These are phyloP conservation scores for Drosophila eohydei DNA, from an alignment of 2,888 invertebrate species.

Conservation along the genomic window DNA sequence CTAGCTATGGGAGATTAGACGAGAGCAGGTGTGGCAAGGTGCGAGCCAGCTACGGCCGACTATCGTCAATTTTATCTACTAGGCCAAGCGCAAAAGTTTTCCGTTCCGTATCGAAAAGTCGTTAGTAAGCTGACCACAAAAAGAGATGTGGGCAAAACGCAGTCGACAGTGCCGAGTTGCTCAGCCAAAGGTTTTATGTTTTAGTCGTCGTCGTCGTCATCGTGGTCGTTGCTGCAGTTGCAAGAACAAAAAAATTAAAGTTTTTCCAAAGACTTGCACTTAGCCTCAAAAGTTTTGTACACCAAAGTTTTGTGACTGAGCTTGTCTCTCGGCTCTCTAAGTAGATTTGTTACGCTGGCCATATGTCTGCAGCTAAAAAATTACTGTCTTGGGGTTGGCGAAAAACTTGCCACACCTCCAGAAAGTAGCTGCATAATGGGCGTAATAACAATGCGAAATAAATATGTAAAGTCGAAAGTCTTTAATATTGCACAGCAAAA, in stretches of 20 bases:
- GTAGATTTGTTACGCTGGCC: constrained; percentile 64
- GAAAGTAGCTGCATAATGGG: constrained; percentile 41
- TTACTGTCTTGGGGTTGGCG: background rate
- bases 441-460: constrained; percentile 35
- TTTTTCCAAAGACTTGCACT: constrained; percentile 69
- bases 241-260: constrained; percentile 40
- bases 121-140: constrained; percentile 77
- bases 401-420: background rate
- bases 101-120: constrained; percentile 71
- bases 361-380: constrained; percentile 56
- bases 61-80: constrained; percentile 71
- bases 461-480: constrained; percentile 7
- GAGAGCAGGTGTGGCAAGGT: constrained; percentile 26
- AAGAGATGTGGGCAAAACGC: constrained; percentile 35
- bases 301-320: constrained; percentile 57
- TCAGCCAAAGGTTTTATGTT: constrained; percentile 43
- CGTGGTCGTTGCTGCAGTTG: background rate
- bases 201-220: constrained; percentile 7
- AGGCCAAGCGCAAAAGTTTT: constrained; percentile 65
- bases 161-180: constrained; percentile 27
- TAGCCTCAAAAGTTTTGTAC: constrained; percentile 62
- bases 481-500: too few relatives aligned
- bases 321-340: constrained; percentile 52
- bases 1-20: constrained; percentile 47
- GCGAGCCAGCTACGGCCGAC: constrained; percentile 17